Conservation (phyloP, 2,113 vertebrate genomes). For the Muntiacus muntjak region DNA sequence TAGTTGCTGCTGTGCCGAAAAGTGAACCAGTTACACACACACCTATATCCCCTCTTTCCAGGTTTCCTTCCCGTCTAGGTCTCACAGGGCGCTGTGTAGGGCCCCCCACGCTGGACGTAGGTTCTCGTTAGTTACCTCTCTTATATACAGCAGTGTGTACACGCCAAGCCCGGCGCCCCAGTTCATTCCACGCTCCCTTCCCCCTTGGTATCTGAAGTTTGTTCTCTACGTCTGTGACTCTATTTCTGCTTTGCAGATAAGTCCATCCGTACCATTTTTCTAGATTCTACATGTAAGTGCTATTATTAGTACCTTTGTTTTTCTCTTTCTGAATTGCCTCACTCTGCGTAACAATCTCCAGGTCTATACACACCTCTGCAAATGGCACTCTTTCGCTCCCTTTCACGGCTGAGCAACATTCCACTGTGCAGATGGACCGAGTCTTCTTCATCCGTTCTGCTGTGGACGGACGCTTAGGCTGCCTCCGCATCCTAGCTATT, state of each 20-base stretch:
- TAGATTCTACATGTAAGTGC: background rate
- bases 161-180: rapidly evolving
- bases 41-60: background rate
- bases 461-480: background rate
- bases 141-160: rapidly evolving
- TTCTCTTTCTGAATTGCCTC: background rate
- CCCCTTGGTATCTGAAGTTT: background rate
- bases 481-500: rapidly evolving
- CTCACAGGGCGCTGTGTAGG: background rate
- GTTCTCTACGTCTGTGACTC: background rate
- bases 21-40: background rate
- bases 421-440: background rate
- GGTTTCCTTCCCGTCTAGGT: background rate
- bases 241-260: background rate
- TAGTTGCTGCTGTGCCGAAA: background rate
- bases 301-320: background rate
- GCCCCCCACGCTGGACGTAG: rapidly evolving
- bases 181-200: background rate
- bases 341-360: background rate
- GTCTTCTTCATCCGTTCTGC: rapidly evolving
- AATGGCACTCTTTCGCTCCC: background rate
- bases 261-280: background rate
- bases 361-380: background rate
- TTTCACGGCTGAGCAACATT: background rate
- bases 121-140: rapidly evolving